These are phyloP conservation scores for Sphenopsis melanotis DNA, from an alignment of 2,797 vertebrate genomes.

Conservation along the genomic window DNA sequence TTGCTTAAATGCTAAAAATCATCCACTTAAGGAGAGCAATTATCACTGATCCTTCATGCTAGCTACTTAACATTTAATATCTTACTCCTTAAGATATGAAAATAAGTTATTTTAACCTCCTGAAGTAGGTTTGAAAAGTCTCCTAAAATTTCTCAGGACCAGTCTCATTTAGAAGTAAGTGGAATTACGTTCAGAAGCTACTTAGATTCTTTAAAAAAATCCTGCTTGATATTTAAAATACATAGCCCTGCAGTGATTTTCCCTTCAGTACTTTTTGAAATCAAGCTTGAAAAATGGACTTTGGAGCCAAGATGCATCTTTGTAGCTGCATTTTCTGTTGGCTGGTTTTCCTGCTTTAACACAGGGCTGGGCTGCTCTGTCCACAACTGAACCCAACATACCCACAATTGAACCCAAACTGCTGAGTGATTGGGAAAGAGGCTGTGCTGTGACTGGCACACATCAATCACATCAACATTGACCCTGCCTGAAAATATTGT, in stretches of 20 bases:
- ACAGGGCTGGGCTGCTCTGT: neutral
- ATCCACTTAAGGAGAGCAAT: neutral
- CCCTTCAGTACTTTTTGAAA: neutral
- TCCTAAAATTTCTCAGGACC: neutral
- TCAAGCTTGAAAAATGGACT: neutral
- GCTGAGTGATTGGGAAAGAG: neutral
- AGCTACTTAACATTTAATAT: neutral
- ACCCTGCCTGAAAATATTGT: neutral
- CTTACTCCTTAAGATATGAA: neutral
- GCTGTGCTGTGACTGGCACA: neutral
- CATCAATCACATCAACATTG: neutral
- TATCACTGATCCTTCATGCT: neutral
- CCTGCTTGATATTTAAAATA: neutral
- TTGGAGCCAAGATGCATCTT: neutral
- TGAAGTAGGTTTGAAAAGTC: neutral
- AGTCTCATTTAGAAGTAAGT: neutral
- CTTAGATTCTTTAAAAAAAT: neutral
- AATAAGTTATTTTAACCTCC: neutral
- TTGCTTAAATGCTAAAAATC: slow-evolving; percentile 9
- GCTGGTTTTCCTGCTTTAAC: neutral
- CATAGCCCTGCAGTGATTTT: neutral
- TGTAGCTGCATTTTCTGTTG: neutral
- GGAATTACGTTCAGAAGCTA: neutral
- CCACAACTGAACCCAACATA: neutral
- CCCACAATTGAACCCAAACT: neutral